Evolutionary conservation across 1,140 invertebrate genomes (phyloP), one percentile per base, ranked within the genome.

Genomic region (Pygmarrhopalites habei): DNA sequence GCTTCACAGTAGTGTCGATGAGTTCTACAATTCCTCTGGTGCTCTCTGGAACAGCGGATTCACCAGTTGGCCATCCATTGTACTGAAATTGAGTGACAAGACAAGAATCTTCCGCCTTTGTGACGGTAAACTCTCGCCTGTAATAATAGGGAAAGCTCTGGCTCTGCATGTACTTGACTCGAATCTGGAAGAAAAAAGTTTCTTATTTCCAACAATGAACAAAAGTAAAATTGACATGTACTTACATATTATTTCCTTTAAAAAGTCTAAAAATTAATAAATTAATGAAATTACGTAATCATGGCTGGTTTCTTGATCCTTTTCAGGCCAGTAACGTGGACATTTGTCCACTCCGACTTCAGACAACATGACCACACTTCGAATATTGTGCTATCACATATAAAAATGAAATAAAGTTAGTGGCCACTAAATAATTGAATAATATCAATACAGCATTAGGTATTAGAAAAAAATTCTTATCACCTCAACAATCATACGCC

Each of bases 401-500:
- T n/a, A n/a, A n/a, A n/a, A n/a, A n/a, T n/a, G n/a, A n/a, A n/a
- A n/a, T n/a, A n/a, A n/a, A n/a, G n/a, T n/a, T n/a, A n/a, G n/a
- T n/a, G n/a, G n/a, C n/a, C n/a, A n/a, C n/a, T n/a, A n/a, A n/a
- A n/a, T n/a, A n/a, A n/a, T n/a, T n/a, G n/a, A n/a, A n/a, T n/a
- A n/a, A n/a, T n/a, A n/a, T n/a, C n/a, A n/a, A n/a, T n/a, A n/a
- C n/a, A n/a, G n/a, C n/a, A n/a, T n/a, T n/a, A n/a, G n/a, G n/a
- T n/a, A n/a, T n/a, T n/a, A n/a, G n/a, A n/a, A n/a, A n/a, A n/a
- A n/a, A n/a, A n/a, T n/a, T n/a, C n/a, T n/a, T n/a, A n/a, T n/a
- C n/a, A 95, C 91, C 75, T 96, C 92, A 23, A 89, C 90, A 51
- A 97, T 85, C 92, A 97, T 95, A 73, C 92, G 81, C 94, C 95